phyloP scores from a whole-genome alignment of 2,888 invertebrate genomes.

The Clusia tigrina region DNA sequence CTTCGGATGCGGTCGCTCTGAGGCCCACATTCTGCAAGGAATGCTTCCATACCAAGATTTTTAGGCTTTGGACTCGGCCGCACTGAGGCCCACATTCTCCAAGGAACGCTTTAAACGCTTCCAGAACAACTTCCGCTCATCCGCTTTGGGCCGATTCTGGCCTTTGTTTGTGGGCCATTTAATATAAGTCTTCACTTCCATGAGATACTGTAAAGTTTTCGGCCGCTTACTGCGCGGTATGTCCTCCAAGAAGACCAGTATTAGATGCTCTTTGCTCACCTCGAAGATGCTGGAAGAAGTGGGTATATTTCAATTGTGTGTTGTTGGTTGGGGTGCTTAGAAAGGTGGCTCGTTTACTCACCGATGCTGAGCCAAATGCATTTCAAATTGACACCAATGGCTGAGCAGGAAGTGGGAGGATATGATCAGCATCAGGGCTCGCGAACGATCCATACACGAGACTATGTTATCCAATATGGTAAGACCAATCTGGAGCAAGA shows the following conservation, averaged over 20 bases:
- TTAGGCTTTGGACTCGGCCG: not conserved
- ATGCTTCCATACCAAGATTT: no score
- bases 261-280: conserved; percentile 70
- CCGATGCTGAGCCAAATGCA: conserved; percentile 75
- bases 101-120: conserved; percentile 57
- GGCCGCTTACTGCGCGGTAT: conserved; percentile 70
- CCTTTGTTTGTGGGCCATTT: conserved; percentile 68
- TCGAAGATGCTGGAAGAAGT: conserved; percentile 67
- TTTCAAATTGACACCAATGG: conserved; percentile 79
- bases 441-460: conserved; percentile 73
- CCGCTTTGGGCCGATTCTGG: conserved; percentile 39
- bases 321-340: not conserved
- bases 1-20: no score
- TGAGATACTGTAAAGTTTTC: conserved; percentile 72
- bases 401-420: conserved; percentile 72
- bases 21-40: no score
- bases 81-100: conserved; percentile 44
- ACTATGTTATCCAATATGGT: conserved; percentile 77
- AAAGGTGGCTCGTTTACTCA: conserved; percentile 39
- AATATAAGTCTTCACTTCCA: conserved; percentile 75
- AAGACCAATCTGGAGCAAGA: conserved; percentile 67
- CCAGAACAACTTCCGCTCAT: conserved; percentile 63
- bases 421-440: conserved; percentile 71
- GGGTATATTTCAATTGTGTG: conserved; percentile 16
- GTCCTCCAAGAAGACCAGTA: conserved; percentile 72